phyloP scores from a whole-genome alignment of 2,888 invertebrate genomes.

The Cactoblastis cactorum region DNA sequence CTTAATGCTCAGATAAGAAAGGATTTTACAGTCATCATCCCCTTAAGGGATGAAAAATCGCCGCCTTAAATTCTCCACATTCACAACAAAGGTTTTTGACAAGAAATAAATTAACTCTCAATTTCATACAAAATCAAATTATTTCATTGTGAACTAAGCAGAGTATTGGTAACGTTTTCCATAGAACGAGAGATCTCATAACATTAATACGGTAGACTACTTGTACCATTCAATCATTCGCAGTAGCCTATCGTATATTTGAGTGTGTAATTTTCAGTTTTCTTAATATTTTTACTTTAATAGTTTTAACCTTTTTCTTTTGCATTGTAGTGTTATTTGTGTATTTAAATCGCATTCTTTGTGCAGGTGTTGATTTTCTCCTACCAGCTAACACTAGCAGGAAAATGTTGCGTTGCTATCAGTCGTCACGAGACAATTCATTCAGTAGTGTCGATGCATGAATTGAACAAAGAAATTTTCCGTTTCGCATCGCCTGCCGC shows the following conservation, averaged over 20 bases:
- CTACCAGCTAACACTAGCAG: conserved; percentile 77
- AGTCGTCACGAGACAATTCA: conserved; percentile 48
- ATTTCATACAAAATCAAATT: neutral
- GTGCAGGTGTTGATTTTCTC: conserved; percentile 77
- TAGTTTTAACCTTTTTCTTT: conserved; percentile 62
- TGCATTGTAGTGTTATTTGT: conserved; percentile 75
- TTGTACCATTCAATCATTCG: conserved; percentile 17
- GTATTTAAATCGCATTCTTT: conserved; percentile 75
- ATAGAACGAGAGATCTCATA: conserved; percentile 40
- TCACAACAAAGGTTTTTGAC: conserved; percentile 65
- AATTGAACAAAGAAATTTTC: conserved; percentile 57
- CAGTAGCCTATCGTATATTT: conserved; percentile 48
- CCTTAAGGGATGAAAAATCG: no score
- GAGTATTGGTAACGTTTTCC: conserved; percentile 68
- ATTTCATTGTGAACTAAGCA: no score
- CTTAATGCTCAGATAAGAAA: no score
- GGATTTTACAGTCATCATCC: no score
- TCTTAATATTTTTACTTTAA: conserved; percentile 66
- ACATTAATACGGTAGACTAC: conserved; percentile 45
- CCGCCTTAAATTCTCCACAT: conserved; percentile 38
- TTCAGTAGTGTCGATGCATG: conserved; percentile 55
- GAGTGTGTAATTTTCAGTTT: conserved; percentile 48
- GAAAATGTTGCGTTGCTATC: conserved; percentile 78
- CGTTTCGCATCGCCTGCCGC: conserved; percentile 52
- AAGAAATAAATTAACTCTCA: conserved; percentile 70